Evolutionary conservation across 2,797 vertebrate species (phyloP), one percentile per base, ranked within the genome.

Genomic region (Carapus acus): DNA sequence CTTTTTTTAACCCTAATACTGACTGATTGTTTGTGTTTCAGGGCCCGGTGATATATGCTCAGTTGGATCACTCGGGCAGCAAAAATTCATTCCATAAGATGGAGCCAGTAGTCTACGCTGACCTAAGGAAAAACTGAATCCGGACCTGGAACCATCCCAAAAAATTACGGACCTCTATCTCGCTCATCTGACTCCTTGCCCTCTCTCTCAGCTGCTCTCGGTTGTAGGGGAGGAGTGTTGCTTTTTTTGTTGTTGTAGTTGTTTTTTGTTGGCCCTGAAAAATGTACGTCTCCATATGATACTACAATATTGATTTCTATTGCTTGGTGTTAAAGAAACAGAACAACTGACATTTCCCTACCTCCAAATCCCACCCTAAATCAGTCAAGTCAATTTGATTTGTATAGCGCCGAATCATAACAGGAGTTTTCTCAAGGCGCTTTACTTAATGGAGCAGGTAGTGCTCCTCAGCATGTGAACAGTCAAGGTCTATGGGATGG

Each of bases 31-130:
- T 34, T 68, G 1, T 44, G 18, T 62, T 42, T 6, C 73, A 90
- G 89, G 93, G 92, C 76, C 93, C 92, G 86, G 92, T 94, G 90
- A 96, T 96, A 83, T 96, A 94, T 49, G 92, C 92, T 74, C 92
- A 94, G 85, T 77, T 94, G 77, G 92, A 96, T 86, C 93, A 98
- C 81, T 97, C 94, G 1, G 92, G 92, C 47, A 92, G 86, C 73
- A 92, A 88, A 68, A 90, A 83, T 88, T 91, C 89, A 39, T 92
- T 97, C 78, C 95, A 92, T 87, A 98, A 96, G 85, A 92, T 91
- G 52, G 94, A 97, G 81, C 93, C 91, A 2, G 94, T 98, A 84
- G 93, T 97, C 50, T 97, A 96, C 23, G 92, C 93, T 23, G 92
- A 97, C 79, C 97, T 96, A 52, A 91, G 90, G 68, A 96, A 93